Base-by-base conservation (phyloP, 2,888 invertebrate species). In the Gari tellinella region DNA sequence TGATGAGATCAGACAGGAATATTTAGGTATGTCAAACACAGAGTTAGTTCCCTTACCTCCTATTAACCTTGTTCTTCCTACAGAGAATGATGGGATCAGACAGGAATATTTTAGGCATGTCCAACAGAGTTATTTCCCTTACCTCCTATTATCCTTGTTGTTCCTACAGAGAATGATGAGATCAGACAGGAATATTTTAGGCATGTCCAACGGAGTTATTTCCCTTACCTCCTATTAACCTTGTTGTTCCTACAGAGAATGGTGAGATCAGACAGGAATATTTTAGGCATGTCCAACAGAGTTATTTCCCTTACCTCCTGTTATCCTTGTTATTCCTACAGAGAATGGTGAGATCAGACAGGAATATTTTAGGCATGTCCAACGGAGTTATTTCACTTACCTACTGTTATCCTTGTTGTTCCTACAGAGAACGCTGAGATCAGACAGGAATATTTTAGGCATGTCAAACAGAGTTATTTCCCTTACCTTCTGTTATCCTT, bases 201-300 rank as follows among this genome's bases (percentile, higher is more conserved):
- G n/a, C n/a, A n/a, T n/a, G n/a, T n/a, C n/a, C 31, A 31, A 4
- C 10, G 31, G 10, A 31, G 5, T 31, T 31, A 31, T 31, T 10
- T 31, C 31, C 31, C 31, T 7, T 31, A 31, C 31, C 31, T 31
- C 10, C 31, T 31, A 10, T 31, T 31, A 10, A 7, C 31, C 15
- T 98, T 94, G 92, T 98, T 99, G 92, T 98, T 98, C 91, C 97
- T 97, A 93, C 99, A 99, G 66, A 99, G 93, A 57, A 98, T 93
- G n/a, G 99, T 99, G 96, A 99, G 97, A 92, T 99, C 99, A 1
- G 98, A 97, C 7, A 99, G 94, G 93, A 99, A 99, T 58, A 97
- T 93, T 90, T 97, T 97, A 93, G 99, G 99, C 45, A 92, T 90
- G 21, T 90, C 89, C 73, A 88, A 70, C 5, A 91, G n/a, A n/a